These are phyloP conservation scores for Dicyrtomina minuta DNA, from an alignment of 2,888 invertebrate species.

Conservation along the genomic window DNA sequence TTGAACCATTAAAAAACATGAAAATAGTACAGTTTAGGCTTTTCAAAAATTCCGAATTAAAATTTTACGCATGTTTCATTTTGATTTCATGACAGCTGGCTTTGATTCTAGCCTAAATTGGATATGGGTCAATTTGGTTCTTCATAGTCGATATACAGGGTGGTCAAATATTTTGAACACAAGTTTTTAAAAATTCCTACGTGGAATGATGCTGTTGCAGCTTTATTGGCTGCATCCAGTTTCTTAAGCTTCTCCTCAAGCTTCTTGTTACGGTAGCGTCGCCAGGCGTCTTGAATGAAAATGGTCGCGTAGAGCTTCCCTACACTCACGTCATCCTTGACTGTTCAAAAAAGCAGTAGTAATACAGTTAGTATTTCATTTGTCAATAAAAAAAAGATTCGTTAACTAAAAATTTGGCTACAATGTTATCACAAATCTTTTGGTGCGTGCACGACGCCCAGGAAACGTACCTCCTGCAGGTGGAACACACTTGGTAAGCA, in stretches of 20 bases:
- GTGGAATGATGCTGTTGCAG: no score
- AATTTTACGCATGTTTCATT: no score
- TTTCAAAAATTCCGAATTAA: not conserved
- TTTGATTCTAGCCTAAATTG: no score
- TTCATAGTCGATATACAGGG: constrained; percentile 30
- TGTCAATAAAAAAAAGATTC: not conserved
- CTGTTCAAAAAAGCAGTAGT: constrained; percentile 31
- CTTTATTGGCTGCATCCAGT: constrained; percentile 26
- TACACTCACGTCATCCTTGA: constrained; percentile 50
- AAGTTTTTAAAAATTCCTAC: no score
- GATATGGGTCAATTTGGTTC: constrained; percentile 18
- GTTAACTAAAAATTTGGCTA: not conserved
- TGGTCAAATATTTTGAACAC: constrained; percentile 1
- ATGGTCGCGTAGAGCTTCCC: constrained; percentile 50
- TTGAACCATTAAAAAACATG: no score
- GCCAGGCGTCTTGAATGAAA: constrained; percentile 49
- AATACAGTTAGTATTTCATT: not conserved
- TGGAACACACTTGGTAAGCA: constrained; percentile 46
- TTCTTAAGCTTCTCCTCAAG: constrained; percentile 61
- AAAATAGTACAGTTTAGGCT: no score
- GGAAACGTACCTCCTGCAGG: constrained; percentile 48
- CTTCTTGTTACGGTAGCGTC: constrained; percentile 83
- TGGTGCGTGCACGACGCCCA: no score
- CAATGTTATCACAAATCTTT: no score
- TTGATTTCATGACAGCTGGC: not conserved